phyloP scores from a whole-genome alignment of 2,113 vertebrate genomes.

The Ploceus nigricollis region DNA sequence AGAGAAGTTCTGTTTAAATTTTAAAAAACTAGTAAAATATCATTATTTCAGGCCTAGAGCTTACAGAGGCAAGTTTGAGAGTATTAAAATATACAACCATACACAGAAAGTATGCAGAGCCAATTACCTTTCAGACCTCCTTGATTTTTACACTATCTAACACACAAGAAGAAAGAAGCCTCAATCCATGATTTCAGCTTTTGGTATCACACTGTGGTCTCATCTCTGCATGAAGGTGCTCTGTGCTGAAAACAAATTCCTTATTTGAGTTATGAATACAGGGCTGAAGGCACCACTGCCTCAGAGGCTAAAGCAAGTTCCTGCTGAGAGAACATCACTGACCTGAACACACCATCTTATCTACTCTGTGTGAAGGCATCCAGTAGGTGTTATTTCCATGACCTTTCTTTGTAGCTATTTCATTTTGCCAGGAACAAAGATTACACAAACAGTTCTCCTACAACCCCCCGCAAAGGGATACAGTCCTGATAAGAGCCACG shows the following conservation, averaged over 20 bases:
- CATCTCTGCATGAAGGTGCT: background rate
- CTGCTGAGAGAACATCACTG: background rate
- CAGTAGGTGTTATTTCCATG: background rate
- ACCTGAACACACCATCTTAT: background rate
- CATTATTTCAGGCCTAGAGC: background rate
- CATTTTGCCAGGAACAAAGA: background rate
- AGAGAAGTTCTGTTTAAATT: background rate
- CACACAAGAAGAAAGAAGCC: background rate
- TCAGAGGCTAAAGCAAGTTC: background rate
- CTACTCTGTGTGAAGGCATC: background rate
- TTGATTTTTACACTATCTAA: background rate
- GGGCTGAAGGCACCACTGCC: background rate
- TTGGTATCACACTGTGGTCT: background rate
- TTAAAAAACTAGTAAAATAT: background rate
- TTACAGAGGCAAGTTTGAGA: background rate
- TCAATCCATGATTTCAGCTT: background rate
- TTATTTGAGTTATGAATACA: background rate
- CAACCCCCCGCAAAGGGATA: background rate
- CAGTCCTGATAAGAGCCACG: fast-evolving
- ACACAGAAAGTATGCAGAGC: background rate
- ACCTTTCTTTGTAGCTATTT: background rate
- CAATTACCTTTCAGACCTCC: background rate
- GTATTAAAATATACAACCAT: background rate
- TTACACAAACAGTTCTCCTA: background rate
- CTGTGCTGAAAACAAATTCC: background rate